Percentiles rank a stretch among this genome's conserved stretches.
Evolutionary conservation across 2,888 invertebrate genomes (phyloP).

Genomic region (Acronicta leporina): DNA sequence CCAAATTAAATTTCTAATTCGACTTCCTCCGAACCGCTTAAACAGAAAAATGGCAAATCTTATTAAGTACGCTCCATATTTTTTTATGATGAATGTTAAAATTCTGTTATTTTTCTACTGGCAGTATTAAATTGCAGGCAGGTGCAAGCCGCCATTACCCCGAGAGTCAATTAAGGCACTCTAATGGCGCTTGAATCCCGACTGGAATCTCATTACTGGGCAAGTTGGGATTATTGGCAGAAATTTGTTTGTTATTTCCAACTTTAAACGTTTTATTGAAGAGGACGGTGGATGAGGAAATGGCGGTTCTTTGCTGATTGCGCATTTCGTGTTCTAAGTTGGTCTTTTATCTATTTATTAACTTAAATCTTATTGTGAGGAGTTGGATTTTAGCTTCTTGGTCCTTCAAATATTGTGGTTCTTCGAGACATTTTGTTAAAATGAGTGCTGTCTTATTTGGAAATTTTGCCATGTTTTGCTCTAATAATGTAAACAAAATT

Average conservation of each 20-base stretch:
- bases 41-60: conserved; percentile 14
- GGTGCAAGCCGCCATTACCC: conserved; percentile 58
- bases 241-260: conserved; percentile 46
- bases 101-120: conserved; percentile 33
- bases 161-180: conserved; percentile 61
- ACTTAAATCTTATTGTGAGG: not conserved
- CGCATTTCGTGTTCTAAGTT: conserved; percentile 8
- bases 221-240: conserved; percentile 49
- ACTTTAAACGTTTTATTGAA: conserved; percentile 32
- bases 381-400: not conserved
- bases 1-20: conserved; percentile 1
- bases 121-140: conserved; percentile 52
- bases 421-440: not conserved
- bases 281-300: conserved; percentile 3
- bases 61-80: conserved; percentile 26
- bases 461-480: not conserved
- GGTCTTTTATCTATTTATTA: conserved; percentile 6
- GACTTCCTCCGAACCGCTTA: not conserved
- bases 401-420: not conserved
- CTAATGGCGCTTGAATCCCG: conserved; percentile 50
- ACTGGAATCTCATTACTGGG: conserved; percentile 56
- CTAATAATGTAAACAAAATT: not conserved
- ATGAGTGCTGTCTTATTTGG: too few species aligned
- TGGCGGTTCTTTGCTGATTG: conserved; percentile 2
- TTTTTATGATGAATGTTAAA: conserved; percentile 44